A percentile compares a stretch with the other conserved stretches of the same genome.
Conservation (phyloP, 1,140 invertebrate genomes). For the Calycopis cecrops region DNA sequence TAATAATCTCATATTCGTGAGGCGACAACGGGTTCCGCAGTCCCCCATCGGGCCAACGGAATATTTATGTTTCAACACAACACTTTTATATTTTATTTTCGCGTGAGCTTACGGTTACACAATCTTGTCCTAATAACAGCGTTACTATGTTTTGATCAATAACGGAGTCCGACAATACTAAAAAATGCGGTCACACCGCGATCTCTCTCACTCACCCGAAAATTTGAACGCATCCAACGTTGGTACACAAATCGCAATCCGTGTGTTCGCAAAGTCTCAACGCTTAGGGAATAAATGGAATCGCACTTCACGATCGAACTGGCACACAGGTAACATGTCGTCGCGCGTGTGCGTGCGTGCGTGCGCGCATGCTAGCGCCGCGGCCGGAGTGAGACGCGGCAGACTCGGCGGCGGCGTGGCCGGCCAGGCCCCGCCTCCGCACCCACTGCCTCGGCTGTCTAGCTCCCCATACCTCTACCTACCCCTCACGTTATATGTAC, state of each 20-base stretch:
- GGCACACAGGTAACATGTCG: constrained; percentile 67
- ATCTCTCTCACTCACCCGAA: constrained; percentile 72
- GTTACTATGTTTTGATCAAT: constrained; percentile 69
- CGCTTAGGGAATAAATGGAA: constrained; percentile 65
- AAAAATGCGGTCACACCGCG: constrained; percentile 73
- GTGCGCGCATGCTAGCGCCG: constrained; percentile 28
- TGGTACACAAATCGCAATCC: constrained; percentile 61
- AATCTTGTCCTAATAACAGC: constrained; percentile 20
- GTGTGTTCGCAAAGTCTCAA: constrained; percentile 52
- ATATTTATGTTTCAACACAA: constrained; percentile 6
- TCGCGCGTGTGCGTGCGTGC: constrained; percentile 45
- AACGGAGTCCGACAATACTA: constrained; percentile 62
- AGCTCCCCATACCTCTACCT: constrained; percentile 24
- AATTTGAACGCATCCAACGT: constrained; percentile 71
- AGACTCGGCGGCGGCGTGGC: constrained; percentile 55
- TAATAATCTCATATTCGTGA: constrained; percentile 1
- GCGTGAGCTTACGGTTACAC: too few species aligned
- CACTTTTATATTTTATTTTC: too few species aligned
- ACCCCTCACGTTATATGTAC: constrained; percentile 7
- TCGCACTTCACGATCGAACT: constrained; percentile 57
- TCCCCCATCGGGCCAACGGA: neutral
- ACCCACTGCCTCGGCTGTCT: constrained; percentile 28
- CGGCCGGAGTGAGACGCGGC: constrained; percentile 52
- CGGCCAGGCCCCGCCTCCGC: constrained; percentile 33
- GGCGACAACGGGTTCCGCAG: neutral